These are phyloP conservation scores for Anguilla japonica DNA, from an alignment of 2,113 vertebrate genomes.

Conservation along the genomic window DNA sequence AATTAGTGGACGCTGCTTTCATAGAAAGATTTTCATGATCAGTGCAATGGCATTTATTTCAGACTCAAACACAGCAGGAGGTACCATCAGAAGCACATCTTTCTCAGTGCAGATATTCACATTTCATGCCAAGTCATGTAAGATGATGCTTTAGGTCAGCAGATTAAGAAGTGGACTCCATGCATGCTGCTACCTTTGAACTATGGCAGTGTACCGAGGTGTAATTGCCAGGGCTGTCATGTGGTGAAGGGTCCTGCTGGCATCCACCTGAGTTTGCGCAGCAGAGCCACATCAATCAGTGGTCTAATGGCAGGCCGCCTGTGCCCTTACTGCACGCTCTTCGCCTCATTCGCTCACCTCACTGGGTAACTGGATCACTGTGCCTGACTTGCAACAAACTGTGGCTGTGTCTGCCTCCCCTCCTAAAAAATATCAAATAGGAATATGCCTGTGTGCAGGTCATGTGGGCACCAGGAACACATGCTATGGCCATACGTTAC, in stretches of 20 bases:
- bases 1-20: too few relatives aligned
- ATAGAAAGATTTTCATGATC: too few relatives aligned
- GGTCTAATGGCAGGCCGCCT: not conserved
- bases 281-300: not conserved
- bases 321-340: not conserved
- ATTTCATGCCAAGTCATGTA: not conserved
- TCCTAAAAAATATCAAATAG: slow-evolving; percentile 54
- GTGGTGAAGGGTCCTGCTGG: not conserved
- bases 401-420: slow-evolving; percentile 31
- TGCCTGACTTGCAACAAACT: slow-evolving; percentile 13
- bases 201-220: not conserved
- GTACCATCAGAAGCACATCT: not conserved
- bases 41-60: too few relatives aligned
- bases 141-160: not conserved
- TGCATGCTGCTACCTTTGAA: not conserved
- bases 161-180: not conserved
- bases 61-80: too few relatives aligned
- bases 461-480: slow-evolving; percentile 53
- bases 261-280: not conserved
- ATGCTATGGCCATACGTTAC: not conserved
- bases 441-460: slow-evolving; percentile 37
- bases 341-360: not conserved
- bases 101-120: not conserved
- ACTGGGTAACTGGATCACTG: slow-evolving; percentile 31
- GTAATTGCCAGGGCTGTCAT: not conserved